Conservation (phyloP, 2,888 invertebrate species). For the Phasia obesa region DNA sequence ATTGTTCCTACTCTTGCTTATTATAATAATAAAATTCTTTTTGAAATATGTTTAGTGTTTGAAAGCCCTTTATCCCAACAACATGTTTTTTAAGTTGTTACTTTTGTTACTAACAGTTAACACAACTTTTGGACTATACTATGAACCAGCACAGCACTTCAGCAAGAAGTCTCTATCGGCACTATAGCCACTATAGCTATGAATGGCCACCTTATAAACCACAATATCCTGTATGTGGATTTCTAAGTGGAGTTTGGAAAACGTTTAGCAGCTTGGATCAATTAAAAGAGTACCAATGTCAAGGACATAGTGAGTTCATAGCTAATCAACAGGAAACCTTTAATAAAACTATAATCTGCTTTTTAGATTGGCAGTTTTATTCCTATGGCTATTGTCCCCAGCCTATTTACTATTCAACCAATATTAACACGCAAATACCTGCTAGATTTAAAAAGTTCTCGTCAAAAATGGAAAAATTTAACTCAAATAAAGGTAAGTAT, state of each 20-base stretch:
- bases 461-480: constrained; percentile 7
- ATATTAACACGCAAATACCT: constrained; percentile 27
- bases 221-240: constrained; percentile 45
- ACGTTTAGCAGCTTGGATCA: constrained; percentile 32
- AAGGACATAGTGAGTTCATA: constrained; percentile 35
- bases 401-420: neutral
- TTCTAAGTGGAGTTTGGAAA: constrained; percentile 33
- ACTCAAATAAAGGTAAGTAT: constrained; percentile 40
- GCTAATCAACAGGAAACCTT: neutral
- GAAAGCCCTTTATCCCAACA: constrained; percentile 12
- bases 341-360: neutral
- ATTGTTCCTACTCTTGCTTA: too few species aligned
- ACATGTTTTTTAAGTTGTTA: constrained; percentile 5
- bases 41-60: constrained; percentile 23
- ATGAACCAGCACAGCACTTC: neutral
- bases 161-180: too few species aligned
- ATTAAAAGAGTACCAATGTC: neutral
- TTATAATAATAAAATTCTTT: neutral
- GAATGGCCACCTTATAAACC: neutral
- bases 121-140: constrained; percentile 1
- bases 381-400: constrained; percentile 47
- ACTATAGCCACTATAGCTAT: too few species aligned
- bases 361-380: constrained; percentile 53
- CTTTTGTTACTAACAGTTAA: constrained; percentile 1
- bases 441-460: constrained; percentile 18